A percentile compares a stretch with the other conserved stretches of the same genome.
Evolutionary conservation across 2,888 invertebrate species (phyloP).

Genomic region (Alitta virens): DNA sequence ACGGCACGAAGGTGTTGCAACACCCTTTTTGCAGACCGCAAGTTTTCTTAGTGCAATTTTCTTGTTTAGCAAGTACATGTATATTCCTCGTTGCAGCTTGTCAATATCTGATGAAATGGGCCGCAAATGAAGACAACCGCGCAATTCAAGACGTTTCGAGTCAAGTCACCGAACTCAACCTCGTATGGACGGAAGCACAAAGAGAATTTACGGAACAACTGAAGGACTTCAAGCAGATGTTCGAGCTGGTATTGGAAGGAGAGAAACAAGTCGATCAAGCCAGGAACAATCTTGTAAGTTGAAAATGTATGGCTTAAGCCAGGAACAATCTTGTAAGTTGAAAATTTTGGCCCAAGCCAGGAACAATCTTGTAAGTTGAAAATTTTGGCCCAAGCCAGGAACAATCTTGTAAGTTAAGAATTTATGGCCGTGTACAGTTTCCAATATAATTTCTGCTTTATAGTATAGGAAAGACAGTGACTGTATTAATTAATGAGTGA

Average conservation of each 20-base stretch:
- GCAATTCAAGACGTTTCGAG: slow-evolving; percentile 59
- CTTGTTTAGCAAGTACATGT: no score
- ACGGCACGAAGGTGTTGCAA: no score
- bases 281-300: slow-evolving; percentile 53
- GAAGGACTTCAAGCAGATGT: slow-evolving; percentile 59
- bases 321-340: slow-evolving; percentile 53
- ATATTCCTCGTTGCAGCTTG: slow-evolving; percentile 53
- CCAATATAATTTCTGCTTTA: no score
- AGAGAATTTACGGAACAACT: slow-evolving; percentile 59
- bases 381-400: slow-evolving; percentile 58
- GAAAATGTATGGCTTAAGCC: no score
- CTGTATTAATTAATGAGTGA: no score
- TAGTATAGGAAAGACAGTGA: no score
- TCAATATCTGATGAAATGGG: slow-evolving; percentile 60
- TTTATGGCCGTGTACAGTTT: no score
- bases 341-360: no score
- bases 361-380: slow-evolving; percentile 55
- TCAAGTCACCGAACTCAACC: slow-evolving; percentile 57
- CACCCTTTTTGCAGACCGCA: no score
- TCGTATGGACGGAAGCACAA: slow-evolving; percentile 60
- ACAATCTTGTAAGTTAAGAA: slow-evolving; percentile 52
- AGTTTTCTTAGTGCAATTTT: no score
- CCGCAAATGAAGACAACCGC: slow-evolving; percentile 58
- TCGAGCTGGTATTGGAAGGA: slow-evolving; percentile 60
- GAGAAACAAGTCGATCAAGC: slow-evolving; percentile 59